Evolutionary conservation across 2,888 invertebrate genomes (phyloP), one percentile per base, ranked within the genome.

Genomic region (Acrobeloides nanus): DNA sequence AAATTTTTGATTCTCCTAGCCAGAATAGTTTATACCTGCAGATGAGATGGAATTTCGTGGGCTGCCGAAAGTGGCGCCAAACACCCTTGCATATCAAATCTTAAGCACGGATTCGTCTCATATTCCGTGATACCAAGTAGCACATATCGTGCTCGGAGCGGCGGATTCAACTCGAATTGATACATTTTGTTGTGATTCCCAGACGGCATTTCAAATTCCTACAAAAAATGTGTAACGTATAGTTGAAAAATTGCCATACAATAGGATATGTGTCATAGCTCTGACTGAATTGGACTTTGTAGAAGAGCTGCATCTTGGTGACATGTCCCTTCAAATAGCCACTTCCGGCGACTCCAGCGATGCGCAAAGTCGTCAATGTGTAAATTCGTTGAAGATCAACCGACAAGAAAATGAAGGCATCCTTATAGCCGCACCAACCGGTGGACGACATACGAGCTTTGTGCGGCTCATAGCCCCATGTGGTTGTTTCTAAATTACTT

Each of bases 221-320:
- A n/a, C n/a, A n/a, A 74, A 39, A 39, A 46, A 45, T 4, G 25
- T 51, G 4, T 24, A 5, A 24, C 31, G 31, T 2, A 3, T 20
- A 10, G 8, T 3, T 18, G 15, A 7, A 23, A 17, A 5, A 43
- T 65, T 47, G 71, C 73, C 27, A n/a, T n/a, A n/a, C n/a, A n/a
- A 92, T 90, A 81, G 89, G 92, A 72, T 92, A 92, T 0, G 92
- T 89, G 3, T 92, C 89, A 72, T 89, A 92, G 73, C 90, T 90
- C 73, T 90, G 90, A 64, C 81, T 84, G 76, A 89, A 89, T 20
- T 87, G 83, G 78, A 88, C 87, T 75, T 93, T 93, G 76, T 92
- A 92, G 81, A 93, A 93, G 77, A 93, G 89, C 60, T 92, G 81
- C 53, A 93, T 88, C 79, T 92, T 90, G 0, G 90, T 92, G 2